Conservation (phyloP, 2,113 vertebrate species). For the Hippolais icterina region DNA sequence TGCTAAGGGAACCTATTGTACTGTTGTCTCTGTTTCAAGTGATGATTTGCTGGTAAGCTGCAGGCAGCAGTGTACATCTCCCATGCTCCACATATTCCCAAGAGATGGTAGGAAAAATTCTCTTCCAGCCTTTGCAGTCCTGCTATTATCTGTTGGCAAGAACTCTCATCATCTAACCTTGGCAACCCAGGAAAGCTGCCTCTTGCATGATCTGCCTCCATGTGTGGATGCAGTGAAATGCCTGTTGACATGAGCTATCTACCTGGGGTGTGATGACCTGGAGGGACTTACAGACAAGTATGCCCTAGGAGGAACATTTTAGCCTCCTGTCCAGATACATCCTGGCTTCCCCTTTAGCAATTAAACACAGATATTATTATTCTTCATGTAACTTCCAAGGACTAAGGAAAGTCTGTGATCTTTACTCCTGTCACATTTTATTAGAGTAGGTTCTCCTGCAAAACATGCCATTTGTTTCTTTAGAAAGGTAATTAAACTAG, state of each 20-base stretch:
- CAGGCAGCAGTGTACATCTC: background rate
- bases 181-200: background rate
- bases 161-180: background rate
- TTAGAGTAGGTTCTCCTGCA: background rate
- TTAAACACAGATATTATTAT: background rate
- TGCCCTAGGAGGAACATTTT: background rate
- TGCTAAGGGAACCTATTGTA: background rate
- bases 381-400: background rate
- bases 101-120: background rate
- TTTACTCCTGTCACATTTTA: background rate
- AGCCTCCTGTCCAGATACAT: background rate
- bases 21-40: background rate
- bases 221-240: background rate
- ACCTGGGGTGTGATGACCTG: background rate
- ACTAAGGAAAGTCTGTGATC: background rate
- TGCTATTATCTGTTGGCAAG: background rate
- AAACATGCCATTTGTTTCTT: background rate
- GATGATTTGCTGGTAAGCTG: background rate
- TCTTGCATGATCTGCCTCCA: background rate
- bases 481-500: background rate
- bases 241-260: background rate
- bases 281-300: background rate
- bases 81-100: accelerated
- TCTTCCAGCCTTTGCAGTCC: background rate
- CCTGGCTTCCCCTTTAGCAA: background rate